Base-by-base conservation (phyloP, 2,888 invertebrate species). In the Geotrupes spiniger region DNA sequence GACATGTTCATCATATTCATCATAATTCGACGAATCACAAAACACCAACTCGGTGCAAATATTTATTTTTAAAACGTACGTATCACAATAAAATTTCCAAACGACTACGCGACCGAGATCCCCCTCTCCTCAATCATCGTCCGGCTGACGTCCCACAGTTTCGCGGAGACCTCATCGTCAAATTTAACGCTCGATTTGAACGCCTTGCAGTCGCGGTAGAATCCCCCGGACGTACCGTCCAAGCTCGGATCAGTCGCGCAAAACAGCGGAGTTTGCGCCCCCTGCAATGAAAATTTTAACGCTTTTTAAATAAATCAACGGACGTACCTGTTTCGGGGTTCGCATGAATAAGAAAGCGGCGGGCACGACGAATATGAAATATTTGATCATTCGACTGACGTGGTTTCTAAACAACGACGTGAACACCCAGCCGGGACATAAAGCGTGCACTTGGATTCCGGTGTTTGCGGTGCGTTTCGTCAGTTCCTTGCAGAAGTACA, bases 381-480 rank as follows among this genome's bases (percentile, higher is more conserved):
- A 43, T 65, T 86, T 85, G 64, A 85, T 86, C 86, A 88, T 88
- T 63, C 76, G 82, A 39, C 79, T 63, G 1, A 76, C 75, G 56
- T 78, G 62, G 63, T 81, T 79, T 72, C 89, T 79, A 64, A 87
- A 88, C 38, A 91, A 72, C 53, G 83, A 83, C 0, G 90, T 90
- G 59, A 84, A 85, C 36, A 86, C 85, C 75, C 89, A 88, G 4
- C 90, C 91, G 1, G 91, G 92, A 62, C 88, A 89, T 53, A 85
- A 79, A 16, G 82, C 78, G 59, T 83, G 83, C 0, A 84, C 82
- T 57, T 81, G 81, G 11, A 87, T 75, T 0, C 81, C 82, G 1
- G 72, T 75, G 10, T 77, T 76, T 57, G 75, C 71, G 4, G 78
- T 65, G 54, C 77, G 75, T 43, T 76, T 77, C 0, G 86, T 80